Evolutionary conservation across 53 echinoderm and acorn worm genomes (phyloP), one percentile per base, ranked within the genome.

Genomic region (Antedon mediterranea): DNA sequence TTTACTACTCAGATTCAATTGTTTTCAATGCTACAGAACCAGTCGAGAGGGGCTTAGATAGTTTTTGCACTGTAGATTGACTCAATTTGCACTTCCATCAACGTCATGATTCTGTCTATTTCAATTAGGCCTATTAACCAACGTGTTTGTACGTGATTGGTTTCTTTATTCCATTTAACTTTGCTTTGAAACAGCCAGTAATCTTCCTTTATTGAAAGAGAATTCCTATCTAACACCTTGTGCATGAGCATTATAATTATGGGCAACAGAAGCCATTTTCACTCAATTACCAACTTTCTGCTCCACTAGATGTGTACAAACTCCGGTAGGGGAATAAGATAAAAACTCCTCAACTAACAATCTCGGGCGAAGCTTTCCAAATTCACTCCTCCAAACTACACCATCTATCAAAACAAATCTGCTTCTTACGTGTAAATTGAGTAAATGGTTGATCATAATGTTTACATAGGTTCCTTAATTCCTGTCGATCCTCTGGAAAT

Each of bases 401-500:
- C 89, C 89, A 89, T 20, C 81, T 76, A 77, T 86, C 86, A 86
- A 81, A 86, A 28, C 76, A 26, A 29, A 78, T 43, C 29, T 71
- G 34, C 42, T 86, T 85, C 28, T 73, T 76, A 8, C 86, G 34
- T n/a, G 86, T 83, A 43, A 86, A 80, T 33, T 89, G 86, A 4
- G 78, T 86, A 77, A 86, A 83, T 0, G 89, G 86, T 71, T 89
- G 79, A 73, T 74, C 43, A 8, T 72, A 72, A 32, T 31, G 74
- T 43, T 85, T 89, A 37, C 4, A 72, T 30, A 28, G 0, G 26
- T 74, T 43, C 32, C 80, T 76, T 43, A 85, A 85, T 34, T 82
- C 81, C 32, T 89, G 85, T n/a, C 89, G 41, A 30, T 89, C 85
- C 31, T 89, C 89, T 0, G 89, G 89, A 42, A 89, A 85, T 42